Evolutionary conservation across 2,888 invertebrate genomes (phyloP).

Genomic region (Pollenia amentaria): DNA sequence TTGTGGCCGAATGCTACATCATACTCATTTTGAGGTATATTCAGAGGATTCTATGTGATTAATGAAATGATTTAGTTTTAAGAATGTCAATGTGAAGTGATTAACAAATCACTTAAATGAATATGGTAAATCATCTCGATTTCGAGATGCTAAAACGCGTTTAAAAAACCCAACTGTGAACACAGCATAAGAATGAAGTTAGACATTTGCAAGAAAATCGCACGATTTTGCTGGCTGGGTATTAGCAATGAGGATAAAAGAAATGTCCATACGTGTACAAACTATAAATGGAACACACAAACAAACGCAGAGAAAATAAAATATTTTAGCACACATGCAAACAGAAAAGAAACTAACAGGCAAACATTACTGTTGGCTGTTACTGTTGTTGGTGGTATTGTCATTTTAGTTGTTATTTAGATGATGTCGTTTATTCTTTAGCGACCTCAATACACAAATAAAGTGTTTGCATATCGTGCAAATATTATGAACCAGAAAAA

Average conservation of each 20-base stretch:
- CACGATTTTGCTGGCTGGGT: too few relatives aligned
- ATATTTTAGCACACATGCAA: conserved; percentile 18
- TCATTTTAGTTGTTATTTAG: conserved; percentile 58
- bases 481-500: conserved; percentile 57
- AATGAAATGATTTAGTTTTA: too few relatives aligned
- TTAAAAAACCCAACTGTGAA: too few relatives aligned
- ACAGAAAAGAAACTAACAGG: conserved; percentile 28
- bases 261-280: conserved; percentile 7
- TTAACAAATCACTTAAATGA: too few relatives aligned
- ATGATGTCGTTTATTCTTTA: conserved; percentile 70
- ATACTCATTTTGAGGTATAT: too few relatives aligned
- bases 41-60: too few relatives aligned
- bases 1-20: too few relatives aligned
- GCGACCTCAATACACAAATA: conserved; percentile 72
- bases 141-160: too few relatives aligned
- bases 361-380: conserved; percentile 52
- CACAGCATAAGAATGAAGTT: too few relatives aligned
- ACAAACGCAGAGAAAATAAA: not conserved
- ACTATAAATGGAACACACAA: not conserved
- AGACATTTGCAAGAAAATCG: too few relatives aligned
- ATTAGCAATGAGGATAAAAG: conserved; percentile 20
- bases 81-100: too few relatives aligned
- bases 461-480: conserved; percentile 71
- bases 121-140: too few relatives aligned
- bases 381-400: conserved; percentile 19